These are phyloP conservation scores for Cosmia pyralina DNA, from an alignment of 2,888 invertebrate genomes.

Conservation along the genomic window DNA sequence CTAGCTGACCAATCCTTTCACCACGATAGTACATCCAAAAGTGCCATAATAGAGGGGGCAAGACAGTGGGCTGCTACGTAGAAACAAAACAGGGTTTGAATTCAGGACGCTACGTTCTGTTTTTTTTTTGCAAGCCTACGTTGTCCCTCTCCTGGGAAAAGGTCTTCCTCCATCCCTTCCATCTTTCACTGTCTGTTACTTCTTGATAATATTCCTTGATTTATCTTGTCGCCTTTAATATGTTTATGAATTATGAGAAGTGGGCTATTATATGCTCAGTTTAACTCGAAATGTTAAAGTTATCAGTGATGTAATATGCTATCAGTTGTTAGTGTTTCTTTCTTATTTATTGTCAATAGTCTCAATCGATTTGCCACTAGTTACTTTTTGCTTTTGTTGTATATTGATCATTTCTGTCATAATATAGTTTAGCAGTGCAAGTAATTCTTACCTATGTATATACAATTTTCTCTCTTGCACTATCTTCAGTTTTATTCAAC, in stretches of 20 bases:
- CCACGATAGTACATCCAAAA: neutral
- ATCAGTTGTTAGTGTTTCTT: neutral
- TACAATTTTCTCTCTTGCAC: neutral
- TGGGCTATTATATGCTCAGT: neutral
- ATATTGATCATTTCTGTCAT: neutral
- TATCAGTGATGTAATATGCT: neutral
- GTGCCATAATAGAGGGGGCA: neutral
- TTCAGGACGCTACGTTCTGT: neutral
- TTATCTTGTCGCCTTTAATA: neutral
- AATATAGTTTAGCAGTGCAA: neutral
- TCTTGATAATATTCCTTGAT: neutral
- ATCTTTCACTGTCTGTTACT: neutral
- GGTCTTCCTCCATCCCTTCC: no score
- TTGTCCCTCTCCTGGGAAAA: no score
- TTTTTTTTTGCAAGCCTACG: no score
- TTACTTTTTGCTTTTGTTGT: neutral
- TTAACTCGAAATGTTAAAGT: neutral
- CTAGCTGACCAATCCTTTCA: neutral
- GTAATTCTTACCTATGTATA: no score
- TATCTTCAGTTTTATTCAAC: neutral
- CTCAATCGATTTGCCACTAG: neutral
- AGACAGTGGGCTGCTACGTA: neutral
- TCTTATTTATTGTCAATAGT: neutral
- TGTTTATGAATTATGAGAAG: neutral
- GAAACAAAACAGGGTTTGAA: neutral